Percentiles rank a stretch among this genome's conserved stretches.
phyloP scores from a whole-genome alignment of 2,888 invertebrate genomes.

The Camponotus fellah region DNA sequence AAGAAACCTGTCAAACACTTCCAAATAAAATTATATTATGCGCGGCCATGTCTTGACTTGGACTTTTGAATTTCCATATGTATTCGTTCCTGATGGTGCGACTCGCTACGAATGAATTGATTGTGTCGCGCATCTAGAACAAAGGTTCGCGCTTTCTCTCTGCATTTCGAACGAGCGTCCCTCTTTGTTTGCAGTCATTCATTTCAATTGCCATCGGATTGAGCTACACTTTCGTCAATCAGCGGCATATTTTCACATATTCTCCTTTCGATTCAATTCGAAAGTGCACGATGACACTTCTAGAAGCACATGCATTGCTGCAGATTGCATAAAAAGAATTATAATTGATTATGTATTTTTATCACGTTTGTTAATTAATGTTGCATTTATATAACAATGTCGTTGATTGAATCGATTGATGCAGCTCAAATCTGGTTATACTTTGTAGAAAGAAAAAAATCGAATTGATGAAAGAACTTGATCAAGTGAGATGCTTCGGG shows the following conservation, averaged over 20 bases:
- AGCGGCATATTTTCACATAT: background rate
- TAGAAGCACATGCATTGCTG: background rate
- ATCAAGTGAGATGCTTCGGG: background rate
- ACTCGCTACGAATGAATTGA: background rate
- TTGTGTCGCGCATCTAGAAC: conserved; percentile 10
- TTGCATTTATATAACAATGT: background rate
- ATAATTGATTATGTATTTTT: background rate
- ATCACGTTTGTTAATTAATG: background rate
- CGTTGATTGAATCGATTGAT: conserved; percentile 1
- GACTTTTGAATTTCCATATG: background rate
- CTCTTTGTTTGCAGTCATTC: conserved; percentile 19
- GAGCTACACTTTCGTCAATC: conserved; percentile 13
- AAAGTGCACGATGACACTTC: conserved; percentile 10
- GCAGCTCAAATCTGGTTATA: background rate
- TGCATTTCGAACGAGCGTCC: background rate
- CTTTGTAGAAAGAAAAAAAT: background rate
- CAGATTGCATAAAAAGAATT: background rate
- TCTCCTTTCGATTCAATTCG: background rate
- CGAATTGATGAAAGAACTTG: background rate
- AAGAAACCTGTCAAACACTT: background rate
- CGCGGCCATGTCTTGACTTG: background rate
- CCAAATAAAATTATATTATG: background rate
- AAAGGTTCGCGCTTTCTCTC: conserved; percentile 12
- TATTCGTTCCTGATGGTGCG: background rate
- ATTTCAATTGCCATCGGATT: background rate